Evolutionary conservation across 2,888 invertebrate genomes (phyloP), one percentile per base, ranked within the genome.

Genomic region (Ichneumoninae sp.): DNA sequence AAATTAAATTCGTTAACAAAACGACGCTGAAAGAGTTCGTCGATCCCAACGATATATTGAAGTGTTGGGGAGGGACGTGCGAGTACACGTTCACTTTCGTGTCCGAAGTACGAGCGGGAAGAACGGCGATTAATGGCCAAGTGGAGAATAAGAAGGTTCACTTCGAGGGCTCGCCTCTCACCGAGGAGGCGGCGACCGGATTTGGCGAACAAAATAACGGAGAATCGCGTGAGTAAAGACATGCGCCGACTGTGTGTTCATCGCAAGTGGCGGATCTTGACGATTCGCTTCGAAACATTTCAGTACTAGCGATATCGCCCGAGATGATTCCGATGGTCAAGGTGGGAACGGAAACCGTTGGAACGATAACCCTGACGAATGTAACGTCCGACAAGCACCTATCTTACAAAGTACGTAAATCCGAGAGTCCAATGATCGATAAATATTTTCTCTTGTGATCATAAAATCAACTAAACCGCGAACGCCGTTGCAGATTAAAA

Each of bases 1-100:
- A 96, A 94, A 97, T 99, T 93, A 98, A 97, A 93, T 97, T 98
- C 94, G 95, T 97, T 0, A 96, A 95, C 77, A 97, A 97, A 92
- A 96, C 96, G 83, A 96, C 95, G 19, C 94, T 99, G 68, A 96
- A 96, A 84, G 97, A 97, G 19, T 96, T 95, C 91, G 96, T 99
- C 2, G 94, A 96, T 71, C 95, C 95, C 0, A 97, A 97, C 85
- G 96, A 97, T 90, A 96, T 96, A n/a, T 94, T 97, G 75, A 94
- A 94, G 70, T 95, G 95, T 90, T 98, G 98, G 98, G 98, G 98
- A 1, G 98, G 98, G 0, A 95, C 94, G 54, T 97, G 97, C 91
- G 95, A 95, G 77, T 98, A 97, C 90, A 94, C 94, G 2, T 98
- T 96, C 91, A 95, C 95, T 87, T 98, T 97, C 93, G 93, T 96